These are phyloP conservation scores for Ceratosolen solmsi DNA, from an alignment of 1,140 invertebrate species.

Conservation along the genomic window DNA sequence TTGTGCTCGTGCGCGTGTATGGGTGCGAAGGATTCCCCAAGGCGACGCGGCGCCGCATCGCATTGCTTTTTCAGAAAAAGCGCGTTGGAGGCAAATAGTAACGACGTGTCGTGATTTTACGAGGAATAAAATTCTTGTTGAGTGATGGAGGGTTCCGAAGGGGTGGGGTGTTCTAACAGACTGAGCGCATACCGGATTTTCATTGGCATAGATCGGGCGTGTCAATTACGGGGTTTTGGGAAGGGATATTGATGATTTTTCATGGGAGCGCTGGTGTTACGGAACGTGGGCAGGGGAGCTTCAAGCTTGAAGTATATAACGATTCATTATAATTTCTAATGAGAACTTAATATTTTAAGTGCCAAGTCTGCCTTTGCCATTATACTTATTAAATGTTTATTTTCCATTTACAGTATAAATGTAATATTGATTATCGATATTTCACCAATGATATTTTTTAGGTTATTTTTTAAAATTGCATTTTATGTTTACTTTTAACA, in stretches of 20 bases:
- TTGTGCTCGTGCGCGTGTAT: too few relatives aligned
- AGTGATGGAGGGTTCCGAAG: not conserved
- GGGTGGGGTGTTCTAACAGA: not conserved
- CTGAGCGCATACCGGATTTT: not conserved
- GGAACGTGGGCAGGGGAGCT: too few relatives aligned
- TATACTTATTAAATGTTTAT: not conserved
- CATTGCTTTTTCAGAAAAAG: conserved; percentile 21
- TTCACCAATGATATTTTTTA: not conserved
- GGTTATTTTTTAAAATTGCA: not conserved
- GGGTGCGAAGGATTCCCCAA: not conserved
- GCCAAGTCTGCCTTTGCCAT: not conserved
- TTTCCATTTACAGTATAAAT: not conserved
- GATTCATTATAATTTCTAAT: conserved; percentile 2
- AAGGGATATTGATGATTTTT: conserved; percentile 22
- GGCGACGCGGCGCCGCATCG: not conserved
- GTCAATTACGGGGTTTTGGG: conserved; percentile 5
- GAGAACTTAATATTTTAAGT: not conserved
- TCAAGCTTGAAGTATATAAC: not conserved
- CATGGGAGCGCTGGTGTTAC: not conserved
- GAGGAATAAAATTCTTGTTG: conserved; percentile 30
- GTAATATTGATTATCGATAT: not conserved
- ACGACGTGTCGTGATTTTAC: conserved; percentile 38
- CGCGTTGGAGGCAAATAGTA: too few relatives aligned
- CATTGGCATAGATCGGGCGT: not conserved
- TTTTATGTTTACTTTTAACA: not conserved